Base-by-base conservation (phyloP, 1,140 invertebrate genomes). In the Gryon sp. region DNA sequence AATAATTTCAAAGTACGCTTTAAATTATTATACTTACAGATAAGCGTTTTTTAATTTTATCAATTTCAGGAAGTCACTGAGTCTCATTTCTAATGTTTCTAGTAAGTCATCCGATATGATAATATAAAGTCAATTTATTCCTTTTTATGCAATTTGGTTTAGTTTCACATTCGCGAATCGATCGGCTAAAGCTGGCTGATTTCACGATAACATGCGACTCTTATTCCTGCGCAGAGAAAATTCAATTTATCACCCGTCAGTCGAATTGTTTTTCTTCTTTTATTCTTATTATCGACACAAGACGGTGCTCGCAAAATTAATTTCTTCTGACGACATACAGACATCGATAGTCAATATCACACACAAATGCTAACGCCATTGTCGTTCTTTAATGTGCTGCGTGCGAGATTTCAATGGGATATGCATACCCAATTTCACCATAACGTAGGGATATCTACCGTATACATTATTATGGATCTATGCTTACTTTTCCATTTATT, bases 191-290 rank as follows among this genome's bases (percentile, higher is more conserved):
- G 32, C 46, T 16, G 26, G n/a, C 32, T 38, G 62, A 66, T 45
- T 53, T 53, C 26, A 20, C 62, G 38, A 66, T 66, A 66, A 66
- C 62, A 66, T 53, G 48, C 38, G 62, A 43, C 36, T 66, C 48
- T 66, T 53, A n/a, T 66, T 66, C 48, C 62, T 34, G 26, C 45
- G 62, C 48, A 19, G 53, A 41, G 48, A 12, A 53, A 66, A 66
- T 66, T 66, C 62, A 66, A 66, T 53, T 66, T 66, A 66, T 66
- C 48, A 30, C 48, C 62, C 62, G 62, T 66, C 62, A 66, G 26
- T 40, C 38, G 48, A 53, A 19, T 38, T 36, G 45, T 66, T 66
- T 48, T 55, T n/a, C n/a, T n/a, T n/a, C n/a, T 66, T 66, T 65
- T 65, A 52, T n/a, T n/a, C n/a, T 66, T 53, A 66, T 66, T 46